phyloP scores from a whole-genome alignment of 2,888 invertebrate genomes.

The Xestia xanthographa region DNA sequence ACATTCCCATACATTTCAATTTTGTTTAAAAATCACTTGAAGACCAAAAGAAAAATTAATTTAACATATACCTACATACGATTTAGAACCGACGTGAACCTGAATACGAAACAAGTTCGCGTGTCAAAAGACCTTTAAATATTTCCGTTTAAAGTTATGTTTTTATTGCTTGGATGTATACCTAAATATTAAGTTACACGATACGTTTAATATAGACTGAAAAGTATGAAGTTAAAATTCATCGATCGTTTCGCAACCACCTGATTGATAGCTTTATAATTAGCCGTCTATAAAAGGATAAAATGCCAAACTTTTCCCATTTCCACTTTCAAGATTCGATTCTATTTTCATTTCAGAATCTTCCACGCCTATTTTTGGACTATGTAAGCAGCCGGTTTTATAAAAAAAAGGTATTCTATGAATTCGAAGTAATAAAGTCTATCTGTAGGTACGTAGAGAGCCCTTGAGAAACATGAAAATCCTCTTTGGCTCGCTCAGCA shows the following conservation, averaged over 20 bases:
- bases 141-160: conserved; percentile 75
- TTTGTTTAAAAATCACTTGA: not conserved
- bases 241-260: conserved; percentile 3
- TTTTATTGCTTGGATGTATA: conserved; percentile 67
- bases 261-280: conserved; percentile 14
- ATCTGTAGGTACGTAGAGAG: conserved; percentile 35
- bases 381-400: not conserved
- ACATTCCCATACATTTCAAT: not conserved
- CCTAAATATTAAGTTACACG: conserved; percentile 40
- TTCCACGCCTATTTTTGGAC: not conserved
- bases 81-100: conserved; percentile 52
- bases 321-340: not conserved
- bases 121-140: conserved; percentile 75
- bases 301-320: conserved; percentile 20
- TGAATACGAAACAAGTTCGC: conserved; percentile 73
- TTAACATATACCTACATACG: conserved; percentile 26
- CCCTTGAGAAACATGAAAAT: conserved; percentile 69
- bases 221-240: conserved; percentile 13
- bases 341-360: not conserved
- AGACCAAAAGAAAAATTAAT: conserved; percentile 27
- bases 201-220: conserved; percentile 10
- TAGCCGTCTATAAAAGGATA: not conserved
- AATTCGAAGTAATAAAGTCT: conserved; percentile 18
- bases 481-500: conserved; percentile 65
- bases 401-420: not conserved